These are phyloP conservation scores for Phylloscopus whistleri DNA, from an alignment of 2,113 vertebrate genomes.

Conservation along the genomic window DNA sequence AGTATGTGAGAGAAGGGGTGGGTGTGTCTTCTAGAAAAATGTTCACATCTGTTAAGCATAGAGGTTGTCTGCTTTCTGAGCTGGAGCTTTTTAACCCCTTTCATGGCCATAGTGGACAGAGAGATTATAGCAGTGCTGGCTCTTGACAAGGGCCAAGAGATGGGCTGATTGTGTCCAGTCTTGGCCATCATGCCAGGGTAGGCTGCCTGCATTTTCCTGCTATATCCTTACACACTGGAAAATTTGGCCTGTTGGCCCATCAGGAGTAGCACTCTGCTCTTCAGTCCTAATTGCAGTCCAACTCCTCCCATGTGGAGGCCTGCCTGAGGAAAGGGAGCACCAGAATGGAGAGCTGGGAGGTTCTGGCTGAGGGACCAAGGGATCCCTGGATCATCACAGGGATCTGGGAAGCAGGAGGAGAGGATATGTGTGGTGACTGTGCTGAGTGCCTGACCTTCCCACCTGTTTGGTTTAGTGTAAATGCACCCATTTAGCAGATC, in stretches of 20 bases:
- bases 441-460: background rate
- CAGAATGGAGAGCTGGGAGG: background rate
- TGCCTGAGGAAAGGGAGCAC: background rate
- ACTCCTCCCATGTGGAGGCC: background rate
- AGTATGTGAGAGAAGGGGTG: background rate
- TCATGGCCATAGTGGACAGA: background rate
- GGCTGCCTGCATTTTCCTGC: background rate
- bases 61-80: background rate
- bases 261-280: background rate
- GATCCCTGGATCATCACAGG: background rate
- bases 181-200: background rate
- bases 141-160: background rate
- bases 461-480: background rate
- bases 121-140: background rate
- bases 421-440: background rate
- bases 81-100: background rate
- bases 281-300: background rate
- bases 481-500: background rate
- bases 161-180: background rate
- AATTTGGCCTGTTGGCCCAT: background rate
- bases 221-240: accelerated
- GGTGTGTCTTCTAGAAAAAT: background rate
- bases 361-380: background rate
- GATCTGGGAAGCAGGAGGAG: background rate
- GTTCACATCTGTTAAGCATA: background rate